Base-by-base conservation (phyloP, 2,113 vertebrate genomes). In the Laticauda laticaudata region DNA sequence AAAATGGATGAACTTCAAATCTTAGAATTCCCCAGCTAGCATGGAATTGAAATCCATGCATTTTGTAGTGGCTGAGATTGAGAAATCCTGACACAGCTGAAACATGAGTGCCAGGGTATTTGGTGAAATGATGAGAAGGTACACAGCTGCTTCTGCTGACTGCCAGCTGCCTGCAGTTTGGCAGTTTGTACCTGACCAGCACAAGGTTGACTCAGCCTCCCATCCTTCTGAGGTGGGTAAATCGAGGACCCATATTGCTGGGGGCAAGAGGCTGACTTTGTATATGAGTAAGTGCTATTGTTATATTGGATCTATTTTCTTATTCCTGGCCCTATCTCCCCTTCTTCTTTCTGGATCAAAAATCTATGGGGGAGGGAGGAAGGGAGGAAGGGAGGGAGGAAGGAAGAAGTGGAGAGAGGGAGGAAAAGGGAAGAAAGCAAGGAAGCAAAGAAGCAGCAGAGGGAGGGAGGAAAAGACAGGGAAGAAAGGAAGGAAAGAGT, bases 341-440 rank as follows among this genome's bases (percentile, higher is more conserved):
- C 14, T 34, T 75, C 29, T 69, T 69, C n/a, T 75, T 34, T 75
- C n/a, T 75, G 61, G 61, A 2, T 64, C 61, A n/a, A 64, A 64
- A 64, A 12, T 59, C 11, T 12, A 14, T 34, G 64, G 64, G 11
- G 26, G 1, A 64, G 61, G 26, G 10, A 64, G 24, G 9, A 1
- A 61, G 10, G 4, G 5, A 8, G 56, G 0, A 3, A 12, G 10
- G 11, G 4, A 29, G 24, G 3, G 1, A 24, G 23, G 9, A 3
- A 3, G 57, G 9, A 24, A 61, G 2, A 7, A 59, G 1, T 1
- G 9, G 24, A 9, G 8, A 8, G 23, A 9, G 8, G 59, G 26
- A 12, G 26, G 61, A 14, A 26, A 57, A 21, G 56, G 56, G 56
- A 8, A 57, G 21, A 3, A n/a, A 23, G 6, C 0, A 61, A 3